Evolutionary conservation across 1,140 invertebrate genomes (phyloP).

Genomic region (Zophobas morio): DNA sequence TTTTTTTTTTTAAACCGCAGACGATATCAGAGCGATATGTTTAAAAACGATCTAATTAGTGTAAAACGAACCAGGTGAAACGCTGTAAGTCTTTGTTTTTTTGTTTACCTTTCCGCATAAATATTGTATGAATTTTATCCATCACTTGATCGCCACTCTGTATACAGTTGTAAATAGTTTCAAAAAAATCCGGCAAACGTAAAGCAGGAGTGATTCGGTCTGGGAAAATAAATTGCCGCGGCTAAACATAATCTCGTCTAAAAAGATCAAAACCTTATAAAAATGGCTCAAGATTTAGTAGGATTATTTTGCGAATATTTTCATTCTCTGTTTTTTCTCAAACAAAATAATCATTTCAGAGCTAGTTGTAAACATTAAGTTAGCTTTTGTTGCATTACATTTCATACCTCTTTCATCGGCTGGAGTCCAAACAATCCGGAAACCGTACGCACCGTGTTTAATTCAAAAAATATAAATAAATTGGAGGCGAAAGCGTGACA

Average conservation of each 20-base stretch:
- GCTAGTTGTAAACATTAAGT: slow-evolving; percentile 24
- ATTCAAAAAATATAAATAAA: slow-evolving; percentile 58
- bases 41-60: too few relatives aligned
- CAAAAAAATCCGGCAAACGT: too few relatives aligned
- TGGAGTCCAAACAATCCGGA: slow-evolving; percentile 44
- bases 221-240: not conserved
- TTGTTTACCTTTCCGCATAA: too few relatives aligned
- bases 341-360: slow-evolving; percentile 38
- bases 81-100: too few relatives aligned
- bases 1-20: too few relatives aligned
- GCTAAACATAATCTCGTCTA: not conserved
- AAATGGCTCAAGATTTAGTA: slow-evolving; percentile 12
- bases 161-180: too few relatives aligned
- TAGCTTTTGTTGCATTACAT: slow-evolving; percentile 49
- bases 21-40: too few relatives aligned
- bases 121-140: too few relatives aligned
- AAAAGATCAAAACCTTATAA: not conserved
- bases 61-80: too few relatives aligned
- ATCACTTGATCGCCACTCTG: too few relatives aligned
- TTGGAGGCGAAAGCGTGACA: slow-evolving; percentile 52
- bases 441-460: slow-evolving; percentile 52
- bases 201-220: too few relatives aligned
- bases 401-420: slow-evolving; percentile 49
- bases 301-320: slow-evolving; percentile 30
- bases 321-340: slow-evolving; percentile 41